Percentiles rank a stretch among this genome's conserved stretches.
Conservation (phyloP, 2,797 vertebrate species). For the Cetoscarus ocellatus region DNA sequence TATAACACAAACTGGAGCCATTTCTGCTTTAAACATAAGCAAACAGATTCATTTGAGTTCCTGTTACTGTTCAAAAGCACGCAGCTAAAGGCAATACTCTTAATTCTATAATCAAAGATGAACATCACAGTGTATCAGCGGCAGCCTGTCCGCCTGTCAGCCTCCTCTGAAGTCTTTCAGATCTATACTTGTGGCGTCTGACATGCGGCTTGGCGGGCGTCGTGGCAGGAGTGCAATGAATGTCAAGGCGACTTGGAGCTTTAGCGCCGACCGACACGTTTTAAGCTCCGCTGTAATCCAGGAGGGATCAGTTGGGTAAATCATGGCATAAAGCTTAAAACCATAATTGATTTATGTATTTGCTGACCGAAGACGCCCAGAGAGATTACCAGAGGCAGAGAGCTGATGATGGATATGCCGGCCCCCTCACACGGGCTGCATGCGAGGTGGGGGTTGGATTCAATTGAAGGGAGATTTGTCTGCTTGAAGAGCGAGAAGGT, state of each 20-base stretch:
- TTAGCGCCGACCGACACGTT: slow-evolving; percentile 69
- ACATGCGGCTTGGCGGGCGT: slow-evolving; percentile 40
- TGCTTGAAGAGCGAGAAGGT: slow-evolving; percentile 56
- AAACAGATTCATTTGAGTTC: not conserved
- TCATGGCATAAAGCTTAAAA: slow-evolving; percentile 87
- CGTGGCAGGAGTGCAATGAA: slow-evolving; percentile 66
- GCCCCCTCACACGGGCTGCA: slow-evolving; percentile 45
- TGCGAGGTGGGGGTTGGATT: slow-evolving; percentile 61
- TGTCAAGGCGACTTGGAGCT: slow-evolving; percentile 68
- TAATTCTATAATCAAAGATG: not conserved
- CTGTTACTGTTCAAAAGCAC: not conserved
- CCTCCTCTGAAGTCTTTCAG: not conserved
- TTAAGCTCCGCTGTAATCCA: slow-evolving; percentile 84
- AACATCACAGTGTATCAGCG: not conserved
- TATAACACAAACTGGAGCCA: too few species aligned
- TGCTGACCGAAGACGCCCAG: slow-evolving; percentile 85
- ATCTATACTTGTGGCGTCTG: slow-evolving; percentile 37
- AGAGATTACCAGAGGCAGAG: slow-evolving; percentile 80
- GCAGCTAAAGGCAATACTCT: not conserved
- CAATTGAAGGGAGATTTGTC: slow-evolving; percentile 72
- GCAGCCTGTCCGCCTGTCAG: slow-evolving; percentile 23
- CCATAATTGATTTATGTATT: slow-evolving; percentile 90
- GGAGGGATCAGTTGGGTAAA: slow-evolving; percentile 86
- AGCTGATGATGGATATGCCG: slow-evolving; percentile 82
- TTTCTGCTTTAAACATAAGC: too few species aligned